Percentiles rank a stretch among this genome's conserved stretches.
Evolutionary conservation across 2,888 invertebrate species (phyloP).

Genomic region (Lysandra coridon): DNA sequence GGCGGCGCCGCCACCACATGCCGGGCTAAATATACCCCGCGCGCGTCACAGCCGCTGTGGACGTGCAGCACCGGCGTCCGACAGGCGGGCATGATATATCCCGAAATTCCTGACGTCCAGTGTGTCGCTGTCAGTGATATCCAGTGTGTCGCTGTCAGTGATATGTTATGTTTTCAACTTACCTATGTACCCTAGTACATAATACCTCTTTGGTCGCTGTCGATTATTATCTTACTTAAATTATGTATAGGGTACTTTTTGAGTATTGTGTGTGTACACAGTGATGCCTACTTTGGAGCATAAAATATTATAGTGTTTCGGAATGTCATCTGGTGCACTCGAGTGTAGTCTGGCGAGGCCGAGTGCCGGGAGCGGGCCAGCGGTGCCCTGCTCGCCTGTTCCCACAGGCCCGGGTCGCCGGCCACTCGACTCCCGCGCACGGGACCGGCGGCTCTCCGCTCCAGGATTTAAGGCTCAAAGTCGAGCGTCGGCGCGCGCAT

Average conservation of each 20-base stretch:
- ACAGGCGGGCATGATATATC: neutral
- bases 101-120: neutral
- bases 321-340: constrained; percentile 9
- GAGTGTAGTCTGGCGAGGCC: neutral
- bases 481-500: constrained; percentile 31
- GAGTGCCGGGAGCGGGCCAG: neutral
- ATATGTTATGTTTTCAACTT: too few species aligned
- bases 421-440: constrained; percentile 11
- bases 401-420: neutral
- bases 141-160: neutral
- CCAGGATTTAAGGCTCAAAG: neutral
- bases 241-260: too few species aligned
- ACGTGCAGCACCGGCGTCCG: neutral
- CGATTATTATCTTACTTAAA: neutral
- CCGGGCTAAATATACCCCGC: constrained; percentile 44
- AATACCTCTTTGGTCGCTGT: neutral
- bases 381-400: neutral
- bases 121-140: neutral
- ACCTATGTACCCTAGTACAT: too few species aligned
- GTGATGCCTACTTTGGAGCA: neutral
- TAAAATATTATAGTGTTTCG: neutral
- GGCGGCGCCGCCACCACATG: constrained; percentile 40
- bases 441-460: neutral
- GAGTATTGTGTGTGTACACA: too few species aligned
- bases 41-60: neutral